Base-by-base conservation (phyloP, 2,888 invertebrate species). In the Drosophila robusta region DNA sequence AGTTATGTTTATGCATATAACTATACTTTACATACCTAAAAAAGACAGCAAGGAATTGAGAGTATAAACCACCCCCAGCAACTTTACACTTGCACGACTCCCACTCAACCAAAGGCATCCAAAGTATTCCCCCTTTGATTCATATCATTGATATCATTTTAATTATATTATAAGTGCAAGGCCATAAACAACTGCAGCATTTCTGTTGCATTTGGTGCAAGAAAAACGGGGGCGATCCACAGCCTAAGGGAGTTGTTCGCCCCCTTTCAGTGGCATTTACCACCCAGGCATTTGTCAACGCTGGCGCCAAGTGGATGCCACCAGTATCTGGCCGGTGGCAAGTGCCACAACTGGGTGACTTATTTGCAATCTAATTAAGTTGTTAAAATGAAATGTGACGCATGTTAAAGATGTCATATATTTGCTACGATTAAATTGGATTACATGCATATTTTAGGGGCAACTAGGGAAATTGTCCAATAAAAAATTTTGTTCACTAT, bases 271-370 rank as follows among this genome's bases (percentile, higher is more conserved):
- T 18, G 76, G 70, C 57, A 61, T 54, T 74, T 83, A 54, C 89
- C 83, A 84, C 89, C 89, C 83, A 83, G 47, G 89, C 78, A 70
- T 76, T 83, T 89, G 89, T 84, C 83, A 84, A 62, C 89, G 84
- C 77, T 89, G 83, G 83, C 83, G 83, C 83, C 83, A 83, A 86
- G 67, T 70, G 70, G 46, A 69, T 73, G 62, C 62, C 69, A 49
- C 26, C 54, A 29, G 58, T 36, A 24, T 50, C 16, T 26, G 39
- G 32, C 18, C 54, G 39, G 16, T 34, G 55, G 44, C 78, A 72
- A 61, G 61, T 81, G 87, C 67, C 75, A 67, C 64, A 71, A 47
- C 56, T 62, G 86, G 51, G 70, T 69, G 83, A 80, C 70, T 80
- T 84, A 83, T 87, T 80, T 46, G 75, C 84, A 56, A 70, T 87